Evolutionary conservation across 1,140 invertebrate species (phyloP).

Genomic region (Anthonomus grandis): DNA sequence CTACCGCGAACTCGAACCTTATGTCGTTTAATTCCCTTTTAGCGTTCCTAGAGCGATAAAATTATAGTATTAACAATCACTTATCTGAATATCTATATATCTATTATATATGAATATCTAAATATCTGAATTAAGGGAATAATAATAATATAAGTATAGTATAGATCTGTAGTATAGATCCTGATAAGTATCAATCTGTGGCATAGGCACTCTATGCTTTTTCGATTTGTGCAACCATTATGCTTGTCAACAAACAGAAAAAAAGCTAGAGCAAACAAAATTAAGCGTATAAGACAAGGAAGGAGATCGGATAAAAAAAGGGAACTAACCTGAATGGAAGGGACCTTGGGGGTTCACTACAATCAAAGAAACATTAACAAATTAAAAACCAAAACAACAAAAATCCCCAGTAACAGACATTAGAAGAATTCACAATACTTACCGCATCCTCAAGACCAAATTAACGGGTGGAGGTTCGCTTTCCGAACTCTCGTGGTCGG

Average conservation of each 20-base stretch:
- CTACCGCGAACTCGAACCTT: slow-evolving; percentile 90
- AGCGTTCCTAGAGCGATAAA: slow-evolving; percentile 78
- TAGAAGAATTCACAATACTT: slow-evolving; percentile 4
- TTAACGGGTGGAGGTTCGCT: slow-evolving; percentile 58
- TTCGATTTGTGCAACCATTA: too few relatives aligned
- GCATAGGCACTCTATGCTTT: too few relatives aligned
- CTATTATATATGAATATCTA: too few relatives aligned
- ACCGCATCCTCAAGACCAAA: slow-evolving; percentile 77
- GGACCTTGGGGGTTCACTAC: slow-evolving; percentile 27
- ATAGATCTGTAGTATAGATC: too few relatives aligned
- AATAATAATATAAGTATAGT: not conserved
- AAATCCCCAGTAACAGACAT: not conserved
- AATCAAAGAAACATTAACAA: not conserved
- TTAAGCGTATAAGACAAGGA: too few relatives aligned
- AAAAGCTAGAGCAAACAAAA: too few relatives aligned
- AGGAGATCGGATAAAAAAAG: slow-evolving; percentile 2
- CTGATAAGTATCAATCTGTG: too few relatives aligned
- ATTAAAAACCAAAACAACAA: not conserved
- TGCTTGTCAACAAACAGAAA: too few relatives aligned
- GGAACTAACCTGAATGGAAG: slow-evolving; percentile 23
- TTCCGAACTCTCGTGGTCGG: slow-evolving; percentile 60
- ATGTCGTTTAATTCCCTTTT: slow-evolving; percentile 95
- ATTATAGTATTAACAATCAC: too few relatives aligned
- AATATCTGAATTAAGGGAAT: slow-evolving; percentile 7
- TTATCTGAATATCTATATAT: too few relatives aligned